Percentiles rank a stretch among this genome's conserved stretches.
Evolutionary conservation across 2,113 vertebrate species (phyloP).

Genomic region (Megaceryle torquata): DNA sequence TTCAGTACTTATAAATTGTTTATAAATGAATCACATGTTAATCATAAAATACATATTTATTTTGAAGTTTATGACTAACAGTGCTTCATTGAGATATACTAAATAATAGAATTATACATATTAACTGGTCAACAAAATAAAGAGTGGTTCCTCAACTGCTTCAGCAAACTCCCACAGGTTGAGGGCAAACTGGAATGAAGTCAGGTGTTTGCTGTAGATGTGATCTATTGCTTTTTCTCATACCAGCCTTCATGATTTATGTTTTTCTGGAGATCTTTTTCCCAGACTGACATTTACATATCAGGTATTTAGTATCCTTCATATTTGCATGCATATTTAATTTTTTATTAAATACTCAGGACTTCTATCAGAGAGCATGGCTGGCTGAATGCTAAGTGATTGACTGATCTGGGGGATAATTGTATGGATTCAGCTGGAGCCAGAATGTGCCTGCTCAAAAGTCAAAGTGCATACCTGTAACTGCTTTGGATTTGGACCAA

Average conservation of each 20-base stretch:
- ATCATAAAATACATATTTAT: neutral
- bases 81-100: neutral
- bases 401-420: conserved; percentile 6
- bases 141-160: neutral
- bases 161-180: neutral
- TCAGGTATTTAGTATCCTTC: neutral
- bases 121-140: neutral
- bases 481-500: neutral
- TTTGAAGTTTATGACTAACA: neutral
- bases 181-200: neutral
- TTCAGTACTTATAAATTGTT: neutral
- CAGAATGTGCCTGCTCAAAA: neutral
- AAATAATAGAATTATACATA: neutral
- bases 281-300: neutral
- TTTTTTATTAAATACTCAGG: conserved; percentile 1
- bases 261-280: neutral
- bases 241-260: neutral
- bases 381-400: conserved; percentile 18
- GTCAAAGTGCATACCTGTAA: neutral
- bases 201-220: neutral
- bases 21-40: neutral
- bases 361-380: neutral
- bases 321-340: neutral
- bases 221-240: neutral
- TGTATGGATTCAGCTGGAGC: neutral